These are phyloP conservation scores for Biston betularia DNA, from an alignment of 2,888 invertebrate species.

Conservation along the genomic window DNA sequence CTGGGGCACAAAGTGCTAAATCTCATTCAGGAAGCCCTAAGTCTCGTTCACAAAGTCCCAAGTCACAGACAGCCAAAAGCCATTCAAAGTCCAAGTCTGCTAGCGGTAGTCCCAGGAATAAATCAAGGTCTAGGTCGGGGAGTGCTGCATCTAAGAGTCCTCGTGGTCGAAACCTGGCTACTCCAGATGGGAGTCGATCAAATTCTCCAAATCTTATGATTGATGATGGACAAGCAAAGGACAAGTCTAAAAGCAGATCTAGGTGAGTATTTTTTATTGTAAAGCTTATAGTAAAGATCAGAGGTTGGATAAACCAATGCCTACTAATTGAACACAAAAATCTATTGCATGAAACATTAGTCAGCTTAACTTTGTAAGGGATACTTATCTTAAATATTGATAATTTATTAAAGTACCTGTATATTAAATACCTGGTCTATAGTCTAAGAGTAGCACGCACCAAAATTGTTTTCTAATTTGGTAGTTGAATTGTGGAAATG, in stretches of 20 bases:
- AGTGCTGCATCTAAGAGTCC: constrained; percentile 45
- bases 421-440: no score
- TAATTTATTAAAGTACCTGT: no score
- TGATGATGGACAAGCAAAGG: constrained; percentile 75
- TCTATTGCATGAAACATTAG: no score
- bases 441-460: no score
- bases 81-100: constrained; percentile 41
- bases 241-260: constrained; percentile 74
- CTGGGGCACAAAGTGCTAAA: constrained; percentile 66
- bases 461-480: no score
- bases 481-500: no score
- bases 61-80: constrained; percentile 63
- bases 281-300: background rate
- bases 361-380: no score
- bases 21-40: constrained; percentile 57
- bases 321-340: no score
- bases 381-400: no score
- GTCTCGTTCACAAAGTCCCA: constrained; percentile 63
- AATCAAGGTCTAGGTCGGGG: constrained; percentile 54
- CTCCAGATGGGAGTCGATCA: constrained; percentile 74
- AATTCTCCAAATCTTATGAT: constrained; percentile 84
- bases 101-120: constrained; percentile 40
- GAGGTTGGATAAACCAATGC: no score
- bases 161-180: constrained; percentile 67
- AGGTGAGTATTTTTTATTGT: constrained; percentile 57